These are phyloP conservation scores for Siniperca obscura DNA, from an alignment of 2,797 vertebrate genomes.

Conservation along the genomic window DNA sequence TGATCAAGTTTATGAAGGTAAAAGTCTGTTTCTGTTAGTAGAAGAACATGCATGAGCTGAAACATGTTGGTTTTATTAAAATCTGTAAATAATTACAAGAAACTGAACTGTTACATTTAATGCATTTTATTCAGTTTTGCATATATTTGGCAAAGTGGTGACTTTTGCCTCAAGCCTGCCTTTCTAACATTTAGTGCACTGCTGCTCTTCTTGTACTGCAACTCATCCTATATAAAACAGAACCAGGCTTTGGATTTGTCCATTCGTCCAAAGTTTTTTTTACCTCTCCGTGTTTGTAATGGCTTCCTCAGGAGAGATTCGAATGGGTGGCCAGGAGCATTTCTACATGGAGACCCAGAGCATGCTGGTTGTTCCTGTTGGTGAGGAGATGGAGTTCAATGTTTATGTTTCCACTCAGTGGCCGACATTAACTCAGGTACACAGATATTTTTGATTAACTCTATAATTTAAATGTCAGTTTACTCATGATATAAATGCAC, in stretches of 20 bases:
- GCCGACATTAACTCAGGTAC: constrained; percentile 79
- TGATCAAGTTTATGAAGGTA: constrained; percentile 80
- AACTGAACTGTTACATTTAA: no score
- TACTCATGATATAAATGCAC: no score
- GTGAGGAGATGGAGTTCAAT: constrained; percentile 85
- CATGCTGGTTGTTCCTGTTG: constrained; percentile 83
- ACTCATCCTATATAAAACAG: background rate
- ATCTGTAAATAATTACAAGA: no score
- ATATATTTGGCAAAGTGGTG: background rate
- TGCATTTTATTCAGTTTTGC: background rate
- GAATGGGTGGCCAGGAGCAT: constrained; percentile 86
- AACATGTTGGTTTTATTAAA: background rate
- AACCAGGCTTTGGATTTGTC: background rate
- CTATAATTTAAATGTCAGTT: background rate
- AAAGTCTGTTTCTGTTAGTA: background rate
- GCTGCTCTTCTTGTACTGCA: background rate
- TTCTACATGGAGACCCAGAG: constrained; percentile 90
- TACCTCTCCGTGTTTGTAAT: background rate
- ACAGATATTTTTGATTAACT: no score
- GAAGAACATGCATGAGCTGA: background rate
- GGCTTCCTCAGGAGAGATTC: constrained; percentile 77
- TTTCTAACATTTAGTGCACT: background rate
- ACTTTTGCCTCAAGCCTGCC: background rate
- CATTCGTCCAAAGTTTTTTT: background rate
- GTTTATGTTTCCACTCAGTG: constrained; percentile 82